phyloP scores from a whole-genome alignment of 2,113 vertebrate species.

The Haemorhous mexicanus region DNA sequence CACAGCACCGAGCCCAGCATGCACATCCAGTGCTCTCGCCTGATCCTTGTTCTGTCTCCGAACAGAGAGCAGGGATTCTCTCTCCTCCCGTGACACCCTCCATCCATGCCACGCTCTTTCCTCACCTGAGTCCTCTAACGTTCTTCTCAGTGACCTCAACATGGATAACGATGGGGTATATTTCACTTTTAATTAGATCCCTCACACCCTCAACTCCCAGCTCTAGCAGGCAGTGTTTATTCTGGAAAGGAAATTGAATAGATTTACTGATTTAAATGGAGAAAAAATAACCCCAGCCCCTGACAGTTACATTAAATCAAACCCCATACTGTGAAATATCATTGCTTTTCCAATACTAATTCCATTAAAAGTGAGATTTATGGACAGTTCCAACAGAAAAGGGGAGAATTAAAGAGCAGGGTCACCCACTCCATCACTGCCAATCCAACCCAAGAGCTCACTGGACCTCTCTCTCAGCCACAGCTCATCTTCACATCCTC shows the following conservation, averaged over 20 bases:
- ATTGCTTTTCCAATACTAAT: constrained; percentile 71
- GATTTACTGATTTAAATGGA: constrained; percentile 68
- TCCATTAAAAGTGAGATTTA: constrained; percentile 64
- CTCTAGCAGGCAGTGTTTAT: constrained; percentile 80
- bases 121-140: constrained; percentile 73
- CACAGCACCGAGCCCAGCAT: background rate
- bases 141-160: constrained; percentile 79
- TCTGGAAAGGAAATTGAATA: constrained; percentile 59
- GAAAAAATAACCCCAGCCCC: constrained; percentile 55
- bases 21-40: background rate
- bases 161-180: constrained; percentile 80
- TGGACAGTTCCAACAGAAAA: constrained; percentile 6
- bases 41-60: background rate
- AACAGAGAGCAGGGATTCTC: background rate
- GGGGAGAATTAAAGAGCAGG: constrained; percentile 11
- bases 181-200: constrained; percentile 74
- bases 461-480: background rate
- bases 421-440: constrained; percentile 10
- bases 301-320: constrained; percentile 67
- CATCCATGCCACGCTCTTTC: background rate
- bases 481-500: background rate
- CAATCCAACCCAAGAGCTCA: background rate
- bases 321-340: constrained; percentile 47
- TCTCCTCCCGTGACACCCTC: accelerated
- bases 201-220: constrained; percentile 70